phyloP scores from a whole-genome alignment of 1,140 invertebrate species.

The Notospermus geniculatus region DNA sequence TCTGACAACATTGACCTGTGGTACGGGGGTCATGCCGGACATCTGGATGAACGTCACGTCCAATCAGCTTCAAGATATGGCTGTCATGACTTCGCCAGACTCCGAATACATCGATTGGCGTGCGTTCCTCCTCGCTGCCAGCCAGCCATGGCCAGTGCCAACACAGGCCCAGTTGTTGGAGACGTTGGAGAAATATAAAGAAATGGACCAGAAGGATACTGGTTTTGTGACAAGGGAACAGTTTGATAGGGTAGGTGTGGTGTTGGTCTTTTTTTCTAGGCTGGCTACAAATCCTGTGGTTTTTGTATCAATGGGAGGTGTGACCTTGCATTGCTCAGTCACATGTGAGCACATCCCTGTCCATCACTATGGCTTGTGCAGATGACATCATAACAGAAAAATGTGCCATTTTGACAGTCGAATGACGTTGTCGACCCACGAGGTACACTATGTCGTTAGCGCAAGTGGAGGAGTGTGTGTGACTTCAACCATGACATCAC shows the following conservation, averaged over 20 bases:
- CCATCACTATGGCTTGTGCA: too few species aligned
- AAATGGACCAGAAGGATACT: slow-evolving; percentile 49
- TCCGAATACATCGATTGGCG: slow-evolving; percentile 54
- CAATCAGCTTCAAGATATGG: slow-evolving; percentile 45
- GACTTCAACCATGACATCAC: too few species aligned
- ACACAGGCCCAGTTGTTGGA: slow-evolving; percentile 48
- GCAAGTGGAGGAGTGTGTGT: too few species aligned
- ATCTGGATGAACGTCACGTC: slow-evolving; percentile 47
- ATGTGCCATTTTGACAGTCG: too few species aligned
- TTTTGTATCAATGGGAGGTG: too few species aligned
- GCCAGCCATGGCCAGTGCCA: slow-evolving; percentile 46
- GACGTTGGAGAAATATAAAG: slow-evolving; percentile 39
- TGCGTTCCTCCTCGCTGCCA: slow-evolving; percentile 42
- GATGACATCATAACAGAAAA: too few species aligned
- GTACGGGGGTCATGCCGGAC: slow-evolving; percentile 52
- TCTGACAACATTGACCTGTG: slow-evolving; percentile 42
- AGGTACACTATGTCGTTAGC: too few species aligned
- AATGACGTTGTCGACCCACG: too few species aligned
- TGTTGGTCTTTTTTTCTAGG: not conserved
- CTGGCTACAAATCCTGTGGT: too few species aligned
- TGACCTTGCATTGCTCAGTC: too few species aligned
- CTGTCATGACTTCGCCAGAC: slow-evolving; percentile 37
- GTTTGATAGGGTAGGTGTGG: slow-evolving; percentile 45
- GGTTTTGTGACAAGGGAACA: slow-evolving; percentile 53
- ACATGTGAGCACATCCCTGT: too few species aligned